phyloP scores from a whole-genome alignment of 2,888 invertebrate species.

The Chironomus tentans region DNA sequence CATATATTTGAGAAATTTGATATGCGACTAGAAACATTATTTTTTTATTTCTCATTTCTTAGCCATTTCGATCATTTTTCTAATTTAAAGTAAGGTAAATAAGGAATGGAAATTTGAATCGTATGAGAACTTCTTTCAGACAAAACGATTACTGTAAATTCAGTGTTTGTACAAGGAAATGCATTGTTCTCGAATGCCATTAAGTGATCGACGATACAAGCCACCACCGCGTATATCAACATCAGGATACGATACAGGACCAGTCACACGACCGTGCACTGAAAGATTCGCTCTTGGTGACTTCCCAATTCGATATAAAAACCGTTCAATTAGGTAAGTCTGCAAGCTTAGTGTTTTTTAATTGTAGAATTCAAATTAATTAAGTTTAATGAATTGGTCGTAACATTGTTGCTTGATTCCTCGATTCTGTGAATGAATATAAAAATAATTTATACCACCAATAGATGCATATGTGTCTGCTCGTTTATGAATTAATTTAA shows the following conservation, averaged over 20 bases:
- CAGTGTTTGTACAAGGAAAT: background rate
- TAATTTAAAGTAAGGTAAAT: no score
- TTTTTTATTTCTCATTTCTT: background rate
- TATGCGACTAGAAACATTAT: background rate
- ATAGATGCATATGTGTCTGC: no score
- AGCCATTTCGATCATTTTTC: background rate
- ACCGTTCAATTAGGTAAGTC: background rate
- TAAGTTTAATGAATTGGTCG: no score
- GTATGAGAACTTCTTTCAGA: background rate
- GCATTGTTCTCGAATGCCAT: slow-evolving; percentile 20
- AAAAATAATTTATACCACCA: background rate
- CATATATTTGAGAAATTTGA: background rate
- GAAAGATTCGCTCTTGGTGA: background rate
- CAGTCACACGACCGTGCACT: background rate
- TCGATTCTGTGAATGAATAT: background rate
- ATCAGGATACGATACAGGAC: background rate
- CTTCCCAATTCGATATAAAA: background rate
- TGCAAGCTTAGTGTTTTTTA: background rate
- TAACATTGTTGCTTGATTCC: no score
- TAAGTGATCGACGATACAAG: slow-evolving; percentile 17
- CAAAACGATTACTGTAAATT: background rate
- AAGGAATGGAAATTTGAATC: background rate
- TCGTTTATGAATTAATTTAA: no score
- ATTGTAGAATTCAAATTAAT: no score
- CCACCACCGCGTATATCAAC: slow-evolving; percentile 15